Percentiles rank a stretch among this genome's conserved stretches.
These are phyloP conservation scores for Pygoscelis adeliae DNA, from an alignment of 2,113 vertebrate species.

Conservation along the genomic window DNA sequence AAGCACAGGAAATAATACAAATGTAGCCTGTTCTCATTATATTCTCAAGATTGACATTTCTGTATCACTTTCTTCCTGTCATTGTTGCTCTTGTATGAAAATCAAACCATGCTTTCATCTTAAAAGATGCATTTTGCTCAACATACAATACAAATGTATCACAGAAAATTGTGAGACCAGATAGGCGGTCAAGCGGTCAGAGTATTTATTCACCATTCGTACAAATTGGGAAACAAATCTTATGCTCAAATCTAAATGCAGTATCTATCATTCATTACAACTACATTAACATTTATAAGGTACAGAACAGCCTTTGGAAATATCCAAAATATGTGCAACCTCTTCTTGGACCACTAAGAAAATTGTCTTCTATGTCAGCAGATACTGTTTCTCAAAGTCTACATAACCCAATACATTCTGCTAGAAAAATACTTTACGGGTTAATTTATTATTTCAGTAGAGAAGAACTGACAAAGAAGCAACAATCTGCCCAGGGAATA, in stretches of 20 bases:
- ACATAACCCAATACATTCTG: not conserved
- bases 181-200: not conserved
- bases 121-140: slow-evolving; percentile 5
- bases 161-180: not conserved
- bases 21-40: slow-evolving; percentile 23
- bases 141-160: not conserved
- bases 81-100: slow-evolving; percentile 12
- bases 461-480: not conserved
- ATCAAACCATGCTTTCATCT: slow-evolving; percentile 15
- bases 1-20: slow-evolving; percentile 49
- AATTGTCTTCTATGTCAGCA: not conserved
- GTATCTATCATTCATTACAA: not conserved
- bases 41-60: not conserved
- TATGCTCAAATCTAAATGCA: not conserved
- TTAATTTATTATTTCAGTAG: not conserved
- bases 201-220: not conserved
- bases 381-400: not conserved
- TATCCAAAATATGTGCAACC: not conserved
- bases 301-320: not conserved
- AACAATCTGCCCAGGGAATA: not conserved
- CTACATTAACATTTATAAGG: not conserved
- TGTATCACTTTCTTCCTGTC: not conserved
- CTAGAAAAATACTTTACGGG: not conserved
- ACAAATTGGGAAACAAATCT: not conserved
- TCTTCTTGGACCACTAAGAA: not conserved